Evolutionary conservation across 2,113 vertebrate species (phyloP).

Genomic region (Brachyhypopomus gauderio): DNA sequence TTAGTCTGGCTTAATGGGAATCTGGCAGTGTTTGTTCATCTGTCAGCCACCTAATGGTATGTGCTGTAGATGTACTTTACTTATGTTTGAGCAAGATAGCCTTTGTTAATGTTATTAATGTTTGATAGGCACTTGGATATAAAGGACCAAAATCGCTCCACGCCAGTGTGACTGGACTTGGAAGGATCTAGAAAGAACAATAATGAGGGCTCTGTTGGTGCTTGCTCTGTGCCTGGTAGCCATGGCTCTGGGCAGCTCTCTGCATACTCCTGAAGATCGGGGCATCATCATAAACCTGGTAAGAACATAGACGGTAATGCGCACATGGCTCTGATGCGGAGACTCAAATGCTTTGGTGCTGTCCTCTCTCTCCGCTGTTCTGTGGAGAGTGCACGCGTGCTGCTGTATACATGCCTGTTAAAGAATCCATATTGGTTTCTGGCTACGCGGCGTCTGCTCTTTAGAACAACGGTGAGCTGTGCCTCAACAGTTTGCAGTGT

Average conservation of each 20-base stretch:
- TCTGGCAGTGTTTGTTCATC: constrained; percentile 18
- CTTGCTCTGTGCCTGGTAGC: constrained; percentile 39
- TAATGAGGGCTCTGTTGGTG: constrained; percentile 37
- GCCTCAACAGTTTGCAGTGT: constrained; percentile 74
- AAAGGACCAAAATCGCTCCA: constrained; percentile 2
- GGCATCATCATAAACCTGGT: constrained; percentile 42
- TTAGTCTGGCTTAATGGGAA: not conserved
- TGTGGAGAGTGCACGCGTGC: not conserved
- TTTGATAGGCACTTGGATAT: constrained; percentile 17
- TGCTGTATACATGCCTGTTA: not conserved
- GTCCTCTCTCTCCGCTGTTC: not conserved
- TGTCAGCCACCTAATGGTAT: not conserved
- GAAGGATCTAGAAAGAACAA: constrained; percentile 7
- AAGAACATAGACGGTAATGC: not conserved
- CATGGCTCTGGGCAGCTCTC: constrained; percentile 15
- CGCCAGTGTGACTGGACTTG: not conserved
- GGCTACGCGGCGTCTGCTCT: not conserved
- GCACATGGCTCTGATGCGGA: not conserved
- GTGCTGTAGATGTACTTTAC: constrained; percentile 9
- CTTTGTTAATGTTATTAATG: constrained; percentile 1
- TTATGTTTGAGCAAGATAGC: constrained; percentile 35
- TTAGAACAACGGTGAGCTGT: constrained; percentile 75
- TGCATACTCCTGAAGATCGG: not conserved
- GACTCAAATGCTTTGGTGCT: not conserved
- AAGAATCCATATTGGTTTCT: not conserved